phyloP scores from a whole-genome alignment of 2,797 vertebrate genomes.

The Poecilia velifera region DNA sequence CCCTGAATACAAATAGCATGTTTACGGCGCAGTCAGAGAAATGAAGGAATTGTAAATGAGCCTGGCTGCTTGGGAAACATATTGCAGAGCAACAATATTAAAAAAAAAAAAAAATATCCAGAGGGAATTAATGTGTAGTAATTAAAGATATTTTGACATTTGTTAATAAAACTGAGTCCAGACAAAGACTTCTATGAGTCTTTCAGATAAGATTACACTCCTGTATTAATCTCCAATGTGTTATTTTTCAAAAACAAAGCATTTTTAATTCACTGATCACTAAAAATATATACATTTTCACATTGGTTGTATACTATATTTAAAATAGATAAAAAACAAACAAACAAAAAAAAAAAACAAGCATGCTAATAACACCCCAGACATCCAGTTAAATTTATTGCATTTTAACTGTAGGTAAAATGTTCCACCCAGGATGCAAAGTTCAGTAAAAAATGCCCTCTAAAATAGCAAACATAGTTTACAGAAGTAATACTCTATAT shows the following conservation, averaged over 20 bases:
- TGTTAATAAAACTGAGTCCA: constrained; percentile 30
- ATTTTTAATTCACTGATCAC: background rate
- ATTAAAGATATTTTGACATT: constrained; percentile 37
- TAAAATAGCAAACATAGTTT: background rate
- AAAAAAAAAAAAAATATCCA: background rate
- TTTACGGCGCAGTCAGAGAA: constrained; percentile 54
- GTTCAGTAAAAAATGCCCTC: background rate
- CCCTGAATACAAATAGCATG: constrained; percentile 61
- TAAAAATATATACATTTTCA: background rate
- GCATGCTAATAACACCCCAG: background rate
- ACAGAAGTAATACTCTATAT: background rate
- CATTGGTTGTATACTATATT: background rate
- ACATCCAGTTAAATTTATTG: background rate
- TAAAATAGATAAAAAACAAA: background rate
- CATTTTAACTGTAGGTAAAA: background rate
- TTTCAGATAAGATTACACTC: background rate
- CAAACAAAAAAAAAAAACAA: background rate
- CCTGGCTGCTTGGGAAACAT: constrained; percentile 52
- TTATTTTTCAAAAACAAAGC: background rate
- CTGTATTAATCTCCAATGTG: background rate
- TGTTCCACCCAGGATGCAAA: background rate
- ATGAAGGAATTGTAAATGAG: constrained; percentile 51
- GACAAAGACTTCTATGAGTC: background rate
- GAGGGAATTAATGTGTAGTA: background rate
- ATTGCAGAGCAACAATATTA: constrained; percentile 38